Evolutionary conservation across 1,140 invertebrate genomes (phyloP).

Genomic region (Nomia melanderi): DNA sequence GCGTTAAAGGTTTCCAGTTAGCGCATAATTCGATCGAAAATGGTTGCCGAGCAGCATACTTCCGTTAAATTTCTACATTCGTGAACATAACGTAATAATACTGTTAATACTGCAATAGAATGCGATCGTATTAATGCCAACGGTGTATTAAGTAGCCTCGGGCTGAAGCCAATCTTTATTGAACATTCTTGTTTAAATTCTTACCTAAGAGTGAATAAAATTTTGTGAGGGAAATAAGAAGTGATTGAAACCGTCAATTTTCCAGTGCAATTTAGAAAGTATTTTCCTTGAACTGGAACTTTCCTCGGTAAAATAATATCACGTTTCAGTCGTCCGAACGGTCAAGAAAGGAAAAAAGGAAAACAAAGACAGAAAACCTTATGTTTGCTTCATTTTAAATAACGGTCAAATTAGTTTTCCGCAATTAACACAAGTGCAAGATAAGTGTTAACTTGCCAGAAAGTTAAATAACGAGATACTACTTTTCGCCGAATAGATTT

Average conservation of each 20-base stretch:
- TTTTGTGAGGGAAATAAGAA: no score
- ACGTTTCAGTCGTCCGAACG: no score
- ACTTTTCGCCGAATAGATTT: neutral
- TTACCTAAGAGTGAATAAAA: neutral
- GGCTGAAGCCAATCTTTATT: neutral
- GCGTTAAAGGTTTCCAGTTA: no score
- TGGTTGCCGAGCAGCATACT: no score
- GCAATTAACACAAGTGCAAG: neutral
- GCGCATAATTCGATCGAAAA: no score
- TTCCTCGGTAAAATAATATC: no score
- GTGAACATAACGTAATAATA: neutral
- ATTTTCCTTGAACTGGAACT: neutral
- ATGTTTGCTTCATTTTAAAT: no score
- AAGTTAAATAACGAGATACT: neutral
- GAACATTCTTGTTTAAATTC: slow-evolving; percentile 4
- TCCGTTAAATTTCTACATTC: no score
- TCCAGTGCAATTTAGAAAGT: neutral
- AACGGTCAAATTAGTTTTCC: no score
- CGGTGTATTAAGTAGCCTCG: neutral
- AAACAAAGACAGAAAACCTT: no score
- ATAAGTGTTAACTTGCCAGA: neutral
- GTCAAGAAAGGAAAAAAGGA: no score
- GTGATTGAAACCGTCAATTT: neutral
- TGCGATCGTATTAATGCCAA: neutral
- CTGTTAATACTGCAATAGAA: neutral